A percentile compares a stretch with the other conserved stretches of the same genome.
These are phyloP conservation scores for Diadegma fenestrale DNA, from an alignment of 2,888 invertebrate species.

Conservation along the genomic window DNA sequence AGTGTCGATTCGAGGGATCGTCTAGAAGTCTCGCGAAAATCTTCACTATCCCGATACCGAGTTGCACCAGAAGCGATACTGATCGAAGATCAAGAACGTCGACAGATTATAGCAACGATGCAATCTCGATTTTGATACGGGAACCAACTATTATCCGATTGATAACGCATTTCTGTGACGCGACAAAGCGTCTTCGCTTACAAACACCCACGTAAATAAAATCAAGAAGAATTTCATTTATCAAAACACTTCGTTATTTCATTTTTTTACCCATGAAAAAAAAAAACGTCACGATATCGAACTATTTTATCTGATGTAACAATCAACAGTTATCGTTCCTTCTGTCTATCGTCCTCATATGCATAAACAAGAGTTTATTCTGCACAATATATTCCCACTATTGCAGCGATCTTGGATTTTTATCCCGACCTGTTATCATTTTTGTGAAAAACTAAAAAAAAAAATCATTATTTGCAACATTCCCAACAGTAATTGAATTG, in stretches of 20 bases:
- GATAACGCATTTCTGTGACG: conserved; percentile 60
- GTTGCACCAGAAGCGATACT: conserved; percentile 62
- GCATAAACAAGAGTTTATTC: conserved; percentile 1
- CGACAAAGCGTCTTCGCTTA: conserved; percentile 17
- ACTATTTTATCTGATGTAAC: conserved; percentile 20
- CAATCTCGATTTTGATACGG: conserved; percentile 57
- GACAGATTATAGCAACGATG: conserved; percentile 60
- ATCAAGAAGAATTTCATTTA: conserved; percentile 49
- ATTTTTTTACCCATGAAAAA: neutral
- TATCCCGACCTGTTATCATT: no score
- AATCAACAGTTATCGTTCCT: conserved; percentile 2
- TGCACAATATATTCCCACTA: conserved; percentile 2
- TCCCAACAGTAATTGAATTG: neutral
- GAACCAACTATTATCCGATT: conserved; percentile 66
- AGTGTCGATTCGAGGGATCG: neutral
- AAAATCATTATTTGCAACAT: neutral
- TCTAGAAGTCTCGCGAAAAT: neutral
- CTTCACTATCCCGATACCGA: conserved; percentile 44
- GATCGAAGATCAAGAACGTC: conserved; percentile 63
- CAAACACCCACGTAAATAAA: neutral
- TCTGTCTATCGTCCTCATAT: conserved; percentile 10
- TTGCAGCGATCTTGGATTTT: neutral
- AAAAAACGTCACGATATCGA: conserved; percentile 22
- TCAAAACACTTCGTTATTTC: conserved; percentile 22
- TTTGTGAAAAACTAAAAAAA: neutral